A percentile compares a stretch with the other conserved stretches of the same genome.
Conservation (phyloP, 1,140 invertebrate genomes). For the Halesus radiatus region DNA sequence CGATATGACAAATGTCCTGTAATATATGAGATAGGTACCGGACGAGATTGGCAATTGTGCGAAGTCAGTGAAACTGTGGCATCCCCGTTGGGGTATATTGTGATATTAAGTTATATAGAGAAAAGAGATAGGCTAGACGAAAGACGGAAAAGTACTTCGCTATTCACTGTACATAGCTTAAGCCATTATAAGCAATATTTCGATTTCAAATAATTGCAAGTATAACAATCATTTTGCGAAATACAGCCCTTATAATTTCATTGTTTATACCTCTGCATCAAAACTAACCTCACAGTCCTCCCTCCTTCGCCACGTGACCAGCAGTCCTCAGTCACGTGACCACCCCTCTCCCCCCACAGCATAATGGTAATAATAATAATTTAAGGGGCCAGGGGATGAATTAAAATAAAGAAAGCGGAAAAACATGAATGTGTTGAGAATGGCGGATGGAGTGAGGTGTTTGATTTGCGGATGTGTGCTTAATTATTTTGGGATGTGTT, state of each 20-base stretch:
- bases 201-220: no score
- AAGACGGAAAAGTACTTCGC: no score
- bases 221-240: neutral
- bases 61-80: no score
- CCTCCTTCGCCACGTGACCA: conserved; percentile 37
- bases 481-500: no score
- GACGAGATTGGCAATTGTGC: no score
- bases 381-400: conserved; percentile 2
- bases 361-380: neutral
- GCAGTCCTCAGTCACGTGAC: conserved; percentile 40
- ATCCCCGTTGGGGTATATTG: no score
- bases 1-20: no score
- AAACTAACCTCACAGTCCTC: conserved; percentile 31
- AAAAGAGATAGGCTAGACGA: no score
- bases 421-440: conserved; percentile 32
- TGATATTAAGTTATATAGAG: no score
- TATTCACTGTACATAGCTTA: no score
- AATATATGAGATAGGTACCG: no score
- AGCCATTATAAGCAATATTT: no score
- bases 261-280: neutral
- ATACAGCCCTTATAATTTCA: neutral
- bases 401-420: conserved; percentile 40
- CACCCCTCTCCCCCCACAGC: neutral
- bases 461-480: conserved; percentile 3
- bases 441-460: neutral